phyloP scores from a whole-genome alignment of 2,113 vertebrate genomes.

The Chrysochloris asiatica region DNA sequence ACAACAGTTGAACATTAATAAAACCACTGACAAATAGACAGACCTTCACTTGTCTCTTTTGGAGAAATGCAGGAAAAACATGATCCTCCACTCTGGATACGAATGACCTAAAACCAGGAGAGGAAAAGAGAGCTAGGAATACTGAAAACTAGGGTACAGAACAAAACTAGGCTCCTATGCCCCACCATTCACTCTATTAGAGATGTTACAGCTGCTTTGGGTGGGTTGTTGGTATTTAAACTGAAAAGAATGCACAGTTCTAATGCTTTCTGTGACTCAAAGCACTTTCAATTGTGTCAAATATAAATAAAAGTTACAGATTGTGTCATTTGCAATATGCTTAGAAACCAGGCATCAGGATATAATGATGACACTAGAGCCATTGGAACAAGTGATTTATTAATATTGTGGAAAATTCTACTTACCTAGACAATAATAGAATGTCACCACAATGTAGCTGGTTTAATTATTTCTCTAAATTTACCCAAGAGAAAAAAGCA shows the following conservation, averaged over 20 bases:
- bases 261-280: constrained; percentile 48
- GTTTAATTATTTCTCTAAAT: constrained; percentile 23
- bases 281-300: neutral
- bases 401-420: neutral
- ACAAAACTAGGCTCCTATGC: neutral
- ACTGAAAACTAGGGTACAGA: neutral
- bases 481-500: neutral
- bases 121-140: neutral
- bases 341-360: neutral
- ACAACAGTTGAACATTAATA: neutral
- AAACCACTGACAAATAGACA: neutral
- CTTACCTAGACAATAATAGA: neutral
- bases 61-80: neutral
- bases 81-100: neutral
- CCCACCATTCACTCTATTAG: neutral
- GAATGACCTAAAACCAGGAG: neutral
- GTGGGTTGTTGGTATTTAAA: constrained; percentile 10
- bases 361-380: neutral
- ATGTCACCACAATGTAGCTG: neutral
- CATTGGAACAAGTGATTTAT: neutral
- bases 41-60: neutral
- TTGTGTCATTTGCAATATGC: constrained; percentile 55
- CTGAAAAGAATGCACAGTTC: constrained; percentile 7
- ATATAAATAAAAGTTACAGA: constrained; percentile 56
- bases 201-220: constrained; percentile 41